phyloP scores from a whole-genome alignment of 2,797 vertebrate species.

The Brotula barbata region DNA sequence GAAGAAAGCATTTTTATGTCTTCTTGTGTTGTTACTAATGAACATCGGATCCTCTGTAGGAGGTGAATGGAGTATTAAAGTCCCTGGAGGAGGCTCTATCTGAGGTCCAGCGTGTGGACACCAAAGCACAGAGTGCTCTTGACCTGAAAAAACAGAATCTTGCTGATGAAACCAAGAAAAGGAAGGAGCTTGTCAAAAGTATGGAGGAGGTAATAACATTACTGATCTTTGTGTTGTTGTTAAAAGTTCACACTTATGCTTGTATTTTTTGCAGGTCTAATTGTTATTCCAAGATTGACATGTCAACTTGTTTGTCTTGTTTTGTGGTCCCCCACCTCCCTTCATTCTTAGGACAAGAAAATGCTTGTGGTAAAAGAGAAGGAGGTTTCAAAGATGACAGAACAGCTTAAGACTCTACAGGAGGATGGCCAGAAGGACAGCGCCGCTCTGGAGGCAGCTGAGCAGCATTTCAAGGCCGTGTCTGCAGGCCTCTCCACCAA shows the following conservation, averaged over 20 bases:
- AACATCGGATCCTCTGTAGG: constrained; percentile 68
- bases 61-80: constrained; percentile 79
- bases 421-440: constrained; percentile 82
- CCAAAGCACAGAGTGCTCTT: constrained; percentile 88
- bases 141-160: constrained; percentile 91
- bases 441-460: constrained; percentile 80
- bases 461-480: constrained; percentile 89
- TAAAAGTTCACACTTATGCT: no score
- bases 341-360: constrained; percentile 84
- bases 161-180: constrained; percentile 85
- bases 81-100: constrained; percentile 84
- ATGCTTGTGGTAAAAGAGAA: constrained; percentile 85
- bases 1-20: not conserved
- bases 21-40: not conserved
- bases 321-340: not conserved
- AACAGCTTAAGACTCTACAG: constrained; percentile 77
- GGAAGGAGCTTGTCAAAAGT: constrained; percentile 83
- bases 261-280: no score
- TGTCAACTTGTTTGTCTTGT: not conserved
- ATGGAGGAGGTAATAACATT: constrained; percentile 85
- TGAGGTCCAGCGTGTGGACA: constrained; percentile 84
- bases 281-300: no score
- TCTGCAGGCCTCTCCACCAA: constrained; percentile 89
- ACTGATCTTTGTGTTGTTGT: not conserved
- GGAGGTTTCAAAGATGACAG: constrained; percentile 80